Evolutionary conservation across 35 echinoderm and acorn worm genomes (phyloP), one percentile per base, ranked within the genome.

Genomic region (Eucidaris tribuloides): DNA sequence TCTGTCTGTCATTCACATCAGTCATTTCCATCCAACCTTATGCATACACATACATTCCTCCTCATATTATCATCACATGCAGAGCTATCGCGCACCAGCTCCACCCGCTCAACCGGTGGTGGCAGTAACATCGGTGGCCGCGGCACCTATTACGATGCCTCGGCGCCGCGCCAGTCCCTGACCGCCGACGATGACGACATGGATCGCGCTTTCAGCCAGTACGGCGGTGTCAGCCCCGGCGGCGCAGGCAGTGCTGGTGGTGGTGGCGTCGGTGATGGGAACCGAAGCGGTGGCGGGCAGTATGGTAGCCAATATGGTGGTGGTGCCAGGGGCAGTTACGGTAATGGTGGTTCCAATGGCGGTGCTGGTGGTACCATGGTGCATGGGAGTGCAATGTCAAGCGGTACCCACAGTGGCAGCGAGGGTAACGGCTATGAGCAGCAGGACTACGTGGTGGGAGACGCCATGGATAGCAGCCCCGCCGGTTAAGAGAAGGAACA

Each of bases 21-120:
- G n/a, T n/a, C n/a, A n/a, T n/a, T n/a, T n/a, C n/a, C n/a, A n/a
- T n/a, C n/a, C n/a, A n/a, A n/a, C n/a, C n/a, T n/a, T n/a, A n/a
- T n/a, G n/a, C n/a, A n/a, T n/a, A n/a, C n/a, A n/a, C n/a, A n/a
- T n/a, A n/a, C n/a, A n/a, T n/a, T n/a, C n/a, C n/a, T n/a, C n/a
- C 22, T 90, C 45, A 79, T 82, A 22, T 18, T 36, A 68, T 65
- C 46, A 62, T 81, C 46, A 74, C 30, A 48, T 80, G 42, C 76
- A 99, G 96, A 92, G 77, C 80, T 99, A n/a, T 89, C 85, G 45
- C 90, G 91, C 65, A 99, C 96, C 61, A 99, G 96, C 62, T 99
- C 96, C 25, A 83, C 92, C 24, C 87, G 91, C 28, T 99, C 96
- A 38, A 74, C 68, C 33, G 68, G 68, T 74, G 94, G 80, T 27